phyloP scores from a whole-genome alignment of 2,113 vertebrate genomes.

The Hippopotamus amphibius region DNA sequence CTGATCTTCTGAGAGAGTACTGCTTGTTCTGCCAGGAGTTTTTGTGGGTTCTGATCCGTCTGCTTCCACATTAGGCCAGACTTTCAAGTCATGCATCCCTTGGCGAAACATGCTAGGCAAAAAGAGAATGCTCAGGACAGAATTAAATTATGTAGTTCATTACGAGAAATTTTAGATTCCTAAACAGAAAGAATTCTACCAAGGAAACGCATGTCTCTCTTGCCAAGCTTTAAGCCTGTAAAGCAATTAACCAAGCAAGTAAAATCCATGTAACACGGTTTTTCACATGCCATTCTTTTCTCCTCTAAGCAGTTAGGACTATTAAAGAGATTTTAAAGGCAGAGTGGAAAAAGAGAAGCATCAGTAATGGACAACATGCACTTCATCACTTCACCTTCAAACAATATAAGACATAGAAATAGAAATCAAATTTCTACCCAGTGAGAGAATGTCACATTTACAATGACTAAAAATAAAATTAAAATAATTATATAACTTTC shows the following conservation, averaged over 20 bases:
- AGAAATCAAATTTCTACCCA: neutral
- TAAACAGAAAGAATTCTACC: slow-evolving; percentile 51
- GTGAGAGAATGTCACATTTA: neutral
- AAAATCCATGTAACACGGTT: slow-evolving; percentile 11
- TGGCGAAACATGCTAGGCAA: slow-evolving; percentile 96
- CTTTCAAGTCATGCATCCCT: slow-evolving; percentile 99
- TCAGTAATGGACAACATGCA: neutral
- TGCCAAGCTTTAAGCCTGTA: slow-evolving; percentile 1
- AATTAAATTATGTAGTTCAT: slow-evolving; percentile 60
- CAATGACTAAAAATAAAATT: neutral
- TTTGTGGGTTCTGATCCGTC: slow-evolving; percentile 95
- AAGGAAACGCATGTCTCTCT: slow-evolving; percentile 40
- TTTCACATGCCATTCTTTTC: neutral
- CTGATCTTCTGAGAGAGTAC: slow-evolving; percentile 95
- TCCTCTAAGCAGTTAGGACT: neutral
- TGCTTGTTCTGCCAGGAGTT: slow-evolving; percentile 97
- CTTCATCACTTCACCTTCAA: neutral
- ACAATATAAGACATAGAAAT: neutral
- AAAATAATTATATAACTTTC: neutral
- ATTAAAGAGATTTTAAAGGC: neutral
- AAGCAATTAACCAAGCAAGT: slow-evolving; percentile 59
- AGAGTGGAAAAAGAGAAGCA: neutral
- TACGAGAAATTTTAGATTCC: slow-evolving; percentile 38
- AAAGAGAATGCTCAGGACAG: slow-evolving; percentile 45
- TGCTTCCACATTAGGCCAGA: slow-evolving; percentile 98